These are phyloP conservation scores for Arctia plantaginis DNA, from an alignment of 2,888 invertebrate genomes.

Conservation along the genomic window DNA sequence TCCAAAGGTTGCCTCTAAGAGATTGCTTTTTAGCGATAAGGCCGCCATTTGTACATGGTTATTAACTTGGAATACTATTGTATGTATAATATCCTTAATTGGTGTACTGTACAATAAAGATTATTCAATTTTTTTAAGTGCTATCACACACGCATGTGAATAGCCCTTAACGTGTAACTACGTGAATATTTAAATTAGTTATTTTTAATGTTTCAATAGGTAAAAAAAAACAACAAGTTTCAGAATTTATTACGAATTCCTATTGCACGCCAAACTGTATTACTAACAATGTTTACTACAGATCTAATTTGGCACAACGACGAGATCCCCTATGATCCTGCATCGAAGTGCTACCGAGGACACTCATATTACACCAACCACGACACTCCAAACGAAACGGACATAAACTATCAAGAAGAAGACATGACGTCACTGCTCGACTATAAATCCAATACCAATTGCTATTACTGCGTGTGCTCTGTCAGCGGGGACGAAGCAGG, in stretches of 20 bases:
- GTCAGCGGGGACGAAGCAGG: constrained; percentile 52
- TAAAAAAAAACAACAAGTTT: background rate
- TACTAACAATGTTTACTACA: constrained; percentile 47
- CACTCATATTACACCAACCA: constrained; percentile 75
- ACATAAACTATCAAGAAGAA: constrained; percentile 62
- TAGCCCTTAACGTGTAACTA: background rate
- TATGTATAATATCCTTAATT: too few species aligned
- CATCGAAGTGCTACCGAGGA: constrained; percentile 68
- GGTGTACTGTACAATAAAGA: too few species aligned
- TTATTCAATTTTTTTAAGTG: too few species aligned
- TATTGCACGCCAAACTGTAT: constrained; percentile 4
- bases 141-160: background rate
- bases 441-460: constrained; percentile 57
- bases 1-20: too few species aligned
- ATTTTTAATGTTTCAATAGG: background rate
- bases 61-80: too few species aligned
- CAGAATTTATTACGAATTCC: background rate
- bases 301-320: constrained; percentile 80
- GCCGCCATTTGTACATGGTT: too few species aligned
- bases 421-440: constrained; percentile 62
- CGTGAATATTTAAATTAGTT: background rate
- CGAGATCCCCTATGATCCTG: constrained; percentile 73
- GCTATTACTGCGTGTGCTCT: constrained; percentile 74
- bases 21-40: too few species aligned
- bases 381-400: constrained; percentile 63